Base-by-base conservation (phyloP, 2,888 invertebrate genomes). In the Lepidochrysops patricia region DNA sequence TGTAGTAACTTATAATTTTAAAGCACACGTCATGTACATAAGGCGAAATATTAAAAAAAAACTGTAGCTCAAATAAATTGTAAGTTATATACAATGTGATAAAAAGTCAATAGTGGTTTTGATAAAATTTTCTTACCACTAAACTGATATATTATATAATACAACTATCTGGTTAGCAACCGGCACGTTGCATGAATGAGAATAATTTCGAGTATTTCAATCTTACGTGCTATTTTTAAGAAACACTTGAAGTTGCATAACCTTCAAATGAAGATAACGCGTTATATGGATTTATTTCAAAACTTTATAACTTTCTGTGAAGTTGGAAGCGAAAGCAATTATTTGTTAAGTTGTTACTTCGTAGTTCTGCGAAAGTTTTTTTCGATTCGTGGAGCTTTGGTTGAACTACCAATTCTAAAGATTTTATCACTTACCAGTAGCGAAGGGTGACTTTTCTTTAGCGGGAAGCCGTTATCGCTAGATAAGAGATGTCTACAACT, bases 221-320 rank as follows among this genome's bases (percentile, higher is more conserved):
- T n/a, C 15, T 26, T 52, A 52, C 52, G 52, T 52, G 52, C 27
- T 52, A 52, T 52, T 3, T 52, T 52, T 52, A 52, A 27, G 52
- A 52, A 52, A 52, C 27, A 29, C 52, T 52, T 26, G 4, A 52
- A 26, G 12, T 52, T 52, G 13, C 26, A 52, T 52, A 52, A 52
- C 52, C 13, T 27, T 52, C 27, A 52, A 50, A 52, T 12, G 9
- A 29, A 52, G 52, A 52, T 52, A 52, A 9, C 2, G 27, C 27
- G n/a, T n/a, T n/a, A n/a, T n/a, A 52, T 7, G 2, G n/a, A 13
- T 6, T 15, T 52, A 26, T 52, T 52, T 27, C 27, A 7, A 27
- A 52, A 52, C 15, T 4, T 7, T 4, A 12, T 12, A 15, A 1
- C 4, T 25, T 2, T 52, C 15, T 19, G 12, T 37, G 43, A 43